Evolutionary conservation across 37 sponge, comb jelly and placozoan species (phyloP), one percentile per base, ranked within the genome.

Genomic region (Oopsacas minuta): DNA sequence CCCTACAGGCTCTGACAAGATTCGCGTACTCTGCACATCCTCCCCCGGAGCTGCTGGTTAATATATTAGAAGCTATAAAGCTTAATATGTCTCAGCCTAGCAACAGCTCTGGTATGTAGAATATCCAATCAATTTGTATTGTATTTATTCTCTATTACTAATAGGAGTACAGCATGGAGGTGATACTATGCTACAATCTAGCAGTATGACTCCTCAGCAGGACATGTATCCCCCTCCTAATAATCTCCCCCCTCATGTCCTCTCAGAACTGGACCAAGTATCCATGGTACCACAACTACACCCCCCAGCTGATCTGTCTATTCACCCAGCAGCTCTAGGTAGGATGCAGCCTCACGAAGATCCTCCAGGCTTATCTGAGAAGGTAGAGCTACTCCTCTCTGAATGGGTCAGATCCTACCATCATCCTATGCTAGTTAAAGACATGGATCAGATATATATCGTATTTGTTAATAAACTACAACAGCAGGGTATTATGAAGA

Each of bases 341-440:
- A 25, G 75, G 32, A 61, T 61, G 22, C 75, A 61, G 75, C 75
- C 75, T 34, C 75, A 61, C 75, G 30, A 95, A 52, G 95, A 95
- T 52, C 95, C 95, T 23, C 95, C 95, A 37, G 95, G 95, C 0
- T 91, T 95, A 10, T 89, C 91, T 89, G 95, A 95, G 85, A 93
- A 93, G 90, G 94, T 95, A 83, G 97, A 96, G 87, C 92, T 90
- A 38, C 69, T 96, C 82, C 86, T 96, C 75, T 91, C 94, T 5
- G 97, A 96, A 87, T 96, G 97, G 97, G 97, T 96, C 35, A 86
- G 97, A 0, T 90, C 90, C 46, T 94, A 91, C 84, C 97, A 94
- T 39, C 94, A 94, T 36, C 94, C 94, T 37, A 92, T 90, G 0
- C 83, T 89, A 20, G 85, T 90, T 30, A 92, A 88, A 82, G 97